Base-by-base conservation (phyloP, 1,140 invertebrate species). In the Notospermus geniculatus region DNA sequence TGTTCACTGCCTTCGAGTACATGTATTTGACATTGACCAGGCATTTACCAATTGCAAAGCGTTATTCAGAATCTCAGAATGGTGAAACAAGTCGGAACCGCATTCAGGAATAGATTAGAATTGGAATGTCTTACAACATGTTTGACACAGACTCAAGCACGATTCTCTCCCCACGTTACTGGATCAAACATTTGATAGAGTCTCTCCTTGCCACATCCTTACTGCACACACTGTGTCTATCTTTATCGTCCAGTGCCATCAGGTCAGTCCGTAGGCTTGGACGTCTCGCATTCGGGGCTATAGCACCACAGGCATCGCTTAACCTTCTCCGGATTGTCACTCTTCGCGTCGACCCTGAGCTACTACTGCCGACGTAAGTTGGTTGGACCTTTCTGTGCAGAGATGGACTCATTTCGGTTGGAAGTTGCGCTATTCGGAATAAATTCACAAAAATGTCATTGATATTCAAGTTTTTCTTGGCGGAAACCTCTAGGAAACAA, bases 371-470 rank as follows among this genome's bases (percentile, higher is more conserved):
- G 0, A 71, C 66, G 53, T 79, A 80, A 2, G 65, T 67, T 15
- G 79, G 73, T 50, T 73, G 69, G 7, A 81, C 74, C 60, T 74
- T 74, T 56, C 80, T 87, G 75, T 92, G 90, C 71, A 90, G 88
- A 71, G 91, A 91, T 0, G 91, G 90, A n/a, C 90, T 90, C 91
- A 92, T 92, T 82, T 92, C 91, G 69, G 89, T 77, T 1, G 91
- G 91, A 56, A 92, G 79, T 71, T 90, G 89, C 9, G 90, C 89
- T 11, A 90, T 85, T 43, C 88, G 84, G 76, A 92, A 92, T 2
- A 92, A 82, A 64, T 90, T 87, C 73, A 90, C 88, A 77, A 92
- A 92, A 2, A 91, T 84, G 68, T 92, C 90, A 68, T 91, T 90
- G 57, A 92, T 87, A 70, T 87, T 87, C 60, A 85, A 84, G 74